A percentile compares a stretch with the other conserved stretches of the same genome.
phyloP scores from a whole-genome alignment of 2,888 invertebrate species.

The Macrostomum cliftonense region DNA sequence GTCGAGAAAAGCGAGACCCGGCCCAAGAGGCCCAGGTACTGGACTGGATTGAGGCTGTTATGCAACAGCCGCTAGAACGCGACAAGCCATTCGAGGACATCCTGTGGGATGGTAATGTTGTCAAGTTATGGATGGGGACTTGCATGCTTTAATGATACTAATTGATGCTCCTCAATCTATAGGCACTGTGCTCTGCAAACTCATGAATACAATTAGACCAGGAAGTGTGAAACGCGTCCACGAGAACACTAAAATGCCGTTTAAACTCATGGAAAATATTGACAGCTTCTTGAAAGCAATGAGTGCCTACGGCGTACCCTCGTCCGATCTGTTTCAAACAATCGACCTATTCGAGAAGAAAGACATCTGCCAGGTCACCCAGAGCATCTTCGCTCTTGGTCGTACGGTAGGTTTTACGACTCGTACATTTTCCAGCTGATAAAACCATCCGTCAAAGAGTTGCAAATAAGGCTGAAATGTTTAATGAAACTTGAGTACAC shows the following conservation, averaged over 20 bases:
- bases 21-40: slow-evolving; percentile 48
- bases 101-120: slow-evolving; percentile 62
- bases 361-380: slow-evolving; percentile 86
- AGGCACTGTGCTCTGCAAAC: too few species aligned
- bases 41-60: slow-evolving; percentile 58
- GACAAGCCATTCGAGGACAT: slow-evolving; percentile 63
- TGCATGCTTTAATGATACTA: too few species aligned
- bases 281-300: slow-evolving; percentile 70
- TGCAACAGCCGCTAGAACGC: slow-evolving; percentile 62
- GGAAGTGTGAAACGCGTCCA: slow-evolving; percentile 89
- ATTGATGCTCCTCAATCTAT: too few species aligned
- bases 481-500: too few species aligned
- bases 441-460: too few species aligned
- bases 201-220: slow-evolving; percentile 72
- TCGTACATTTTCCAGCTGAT: too few species aligned
- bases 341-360: slow-evolving; percentile 92
- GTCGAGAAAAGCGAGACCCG: slow-evolving; percentile 13
- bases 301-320: slow-evolving; percentile 84
- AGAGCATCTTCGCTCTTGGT: slow-evolving; percentile 74
- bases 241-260: slow-evolving; percentile 70
- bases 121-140: too few species aligned
- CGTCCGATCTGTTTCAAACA: slow-evolving; percentile 96
- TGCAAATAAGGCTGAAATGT: too few species aligned
- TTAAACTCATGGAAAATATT: slow-evolving; percentile 97
- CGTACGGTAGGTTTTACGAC: slow-evolving; percentile 79